Evolutionary conservation across 2,113 vertebrate genomes (phyloP), one percentile per base, ranked within the genome.

Genomic region (Rhombomys opimus): DNA sequence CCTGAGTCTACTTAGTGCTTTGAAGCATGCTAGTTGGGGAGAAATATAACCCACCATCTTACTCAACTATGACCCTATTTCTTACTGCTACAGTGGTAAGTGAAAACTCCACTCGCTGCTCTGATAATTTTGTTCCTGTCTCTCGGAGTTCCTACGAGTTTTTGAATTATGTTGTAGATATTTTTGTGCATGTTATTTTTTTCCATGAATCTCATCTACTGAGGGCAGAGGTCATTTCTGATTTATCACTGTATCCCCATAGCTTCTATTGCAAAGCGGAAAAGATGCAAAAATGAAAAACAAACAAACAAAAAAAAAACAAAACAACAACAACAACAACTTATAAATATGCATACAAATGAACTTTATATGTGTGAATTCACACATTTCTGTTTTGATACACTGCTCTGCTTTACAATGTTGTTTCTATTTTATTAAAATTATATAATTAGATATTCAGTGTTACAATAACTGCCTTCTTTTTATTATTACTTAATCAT

Each of bases 331-430:
- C n/a, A n/a, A n/a, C n/a, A n/a, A n/a, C 20, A 61, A 41, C 46
- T 87, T 87, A 68, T 94, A 82, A 93, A 73, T 95, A 95, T 90
- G 38, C 20, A 91, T 67, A 38, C 14, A 81, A 86, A 93, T 95
- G 68, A 93, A 89, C 67, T 82, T 86, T 57, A n/a, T 61, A 23
- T 9, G 7, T 96, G 27, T 89, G 25, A 35, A 72, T 96, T 94
- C 91, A 93, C 81, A 80, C 52, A 88, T 57, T 87, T 65, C 8
- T 32, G 84, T 72, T 92, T 90, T 80, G 30, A 61, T 59, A 65
- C 68, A 85, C 57, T 78, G 67, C 3, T 25, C n/a, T 88, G 32
- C 35, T 85, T 97, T 94, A 72, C 72, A 91, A 89, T 89, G 35
- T 67, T 89, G 30, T 80, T 59, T 85, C 57, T 80, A 27, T 54